These are phyloP conservation scores for Rhynchotus rufescens DNA, from an alignment of 2,797 vertebrate genomes.

Conservation along the genomic window DNA sequence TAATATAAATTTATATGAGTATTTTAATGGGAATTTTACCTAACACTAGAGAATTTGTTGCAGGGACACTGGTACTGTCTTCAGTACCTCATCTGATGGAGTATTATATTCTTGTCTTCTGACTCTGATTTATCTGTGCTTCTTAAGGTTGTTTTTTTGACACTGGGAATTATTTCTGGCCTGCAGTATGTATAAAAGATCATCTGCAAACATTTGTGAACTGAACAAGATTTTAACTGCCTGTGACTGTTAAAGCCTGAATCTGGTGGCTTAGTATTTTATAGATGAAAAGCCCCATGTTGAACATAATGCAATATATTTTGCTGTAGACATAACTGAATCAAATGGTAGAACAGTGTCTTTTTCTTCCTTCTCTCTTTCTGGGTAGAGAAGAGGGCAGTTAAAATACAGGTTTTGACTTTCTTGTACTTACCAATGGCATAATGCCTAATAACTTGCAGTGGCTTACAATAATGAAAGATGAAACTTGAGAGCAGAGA, in stretches of 20 bases:
- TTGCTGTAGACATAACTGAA: not conserved
- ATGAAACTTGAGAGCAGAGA: conserved; percentile 13
- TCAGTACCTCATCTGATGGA: not conserved
- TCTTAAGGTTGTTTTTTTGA: not conserved
- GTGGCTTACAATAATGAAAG: not conserved
- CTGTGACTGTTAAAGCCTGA: not conserved
- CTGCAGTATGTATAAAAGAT: not conserved
- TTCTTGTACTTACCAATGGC: not conserved
- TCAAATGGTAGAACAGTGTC: not conserved
- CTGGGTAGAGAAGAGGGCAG: not conserved
- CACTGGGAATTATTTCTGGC: not conserved
- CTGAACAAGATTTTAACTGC: not conserved
- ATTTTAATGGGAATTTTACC: not conserved
- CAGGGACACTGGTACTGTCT: not conserved
- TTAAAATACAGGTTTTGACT: not conserved
- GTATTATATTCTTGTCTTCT: not conserved
- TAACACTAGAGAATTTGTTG: not conserved
- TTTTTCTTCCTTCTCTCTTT: not conserved
- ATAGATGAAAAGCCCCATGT: not conserved
- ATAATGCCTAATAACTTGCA: not conserved
- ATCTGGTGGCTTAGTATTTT: not conserved
- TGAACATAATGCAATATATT: not conserved
- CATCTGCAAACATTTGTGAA: not conserved
- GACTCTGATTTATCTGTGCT: not conserved
- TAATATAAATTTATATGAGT: not conserved